phyloP scores from a whole-genome alignment of 1,140 invertebrate genomes.

The Trissolcus basalis region DNA sequence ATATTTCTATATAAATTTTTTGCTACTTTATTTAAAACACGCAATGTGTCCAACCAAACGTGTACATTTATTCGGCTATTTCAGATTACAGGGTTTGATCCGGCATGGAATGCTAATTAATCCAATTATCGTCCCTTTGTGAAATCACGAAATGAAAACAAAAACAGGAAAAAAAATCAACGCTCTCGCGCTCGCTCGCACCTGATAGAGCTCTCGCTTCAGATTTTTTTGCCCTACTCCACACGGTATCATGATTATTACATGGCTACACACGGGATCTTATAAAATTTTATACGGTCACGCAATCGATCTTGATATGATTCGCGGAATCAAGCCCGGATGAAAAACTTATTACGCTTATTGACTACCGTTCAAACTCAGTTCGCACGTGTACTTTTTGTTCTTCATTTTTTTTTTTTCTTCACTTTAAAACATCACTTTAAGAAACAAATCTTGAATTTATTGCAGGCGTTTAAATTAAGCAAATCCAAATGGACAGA shows the following conservation, averaged over 20 bases:
- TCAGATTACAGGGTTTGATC: conserved; percentile 69
- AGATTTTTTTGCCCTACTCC: conserved; percentile 18
- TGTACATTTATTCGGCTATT: conserved; percentile 58
- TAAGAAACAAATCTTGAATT: no score
- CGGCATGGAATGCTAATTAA: conserved; percentile 70
- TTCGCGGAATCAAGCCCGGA: conserved; percentile 66
- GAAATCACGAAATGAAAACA: conserved; percentile 66
- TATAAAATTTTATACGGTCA: conserved; percentile 66
- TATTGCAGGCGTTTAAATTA: not conserved
- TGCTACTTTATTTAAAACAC: conserved; percentile 50
- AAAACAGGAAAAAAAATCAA: conserved; percentile 54
- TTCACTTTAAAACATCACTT: no score
- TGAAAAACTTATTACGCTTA: conserved; percentile 62
- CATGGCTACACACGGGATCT: conserved; percentile 56
- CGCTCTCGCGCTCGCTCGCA: conserved; percentile 10
- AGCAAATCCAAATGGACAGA: not conserved
- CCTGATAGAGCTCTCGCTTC: conserved; percentile 11
- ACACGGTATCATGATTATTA: conserved; percentile 53
- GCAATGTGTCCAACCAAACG: conserved; percentile 48
- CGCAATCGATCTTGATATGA: conserved; percentile 68
- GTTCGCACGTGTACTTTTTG: no score
- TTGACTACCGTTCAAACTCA: conserved; percentile 31
- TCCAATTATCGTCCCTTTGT: conserved; percentile 71
- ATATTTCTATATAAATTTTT: conserved; percentile 45
- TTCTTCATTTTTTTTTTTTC: no score